Conservation (phyloP, 2,797 vertebrate genomes). For the Takifugu ocellatus region DNA sequence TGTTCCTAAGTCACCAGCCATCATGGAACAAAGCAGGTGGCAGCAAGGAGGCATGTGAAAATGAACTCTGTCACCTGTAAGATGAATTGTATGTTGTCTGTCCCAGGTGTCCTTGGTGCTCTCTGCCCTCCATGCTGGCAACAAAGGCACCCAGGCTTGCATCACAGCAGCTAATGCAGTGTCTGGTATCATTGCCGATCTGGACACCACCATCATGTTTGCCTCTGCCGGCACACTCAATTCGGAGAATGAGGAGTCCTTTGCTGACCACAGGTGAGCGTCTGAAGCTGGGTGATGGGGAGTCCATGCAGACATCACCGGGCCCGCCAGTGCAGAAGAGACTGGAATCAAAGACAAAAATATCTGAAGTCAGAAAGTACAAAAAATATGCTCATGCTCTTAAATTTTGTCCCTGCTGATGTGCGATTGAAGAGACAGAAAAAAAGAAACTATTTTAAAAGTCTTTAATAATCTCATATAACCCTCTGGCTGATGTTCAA, state of each 20-base stretch:
- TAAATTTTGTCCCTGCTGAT: slow-evolving; percentile 11
- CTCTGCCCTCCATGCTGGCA: slow-evolving; percentile 94
- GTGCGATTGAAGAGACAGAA: slow-evolving; percentile 7
- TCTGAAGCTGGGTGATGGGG: background rate
- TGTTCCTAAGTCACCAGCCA: too few species aligned
- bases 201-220: slow-evolving; percentile 99
- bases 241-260: slow-evolving; percentile 92
- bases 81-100: slow-evolving; percentile 6
- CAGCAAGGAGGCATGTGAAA: slow-evolving; percentile 13
- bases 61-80: background rate
- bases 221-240: slow-evolving; percentile 95
- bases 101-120: slow-evolving; percentile 80
- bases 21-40: too few species aligned
- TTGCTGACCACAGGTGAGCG: slow-evolving; percentile 94
- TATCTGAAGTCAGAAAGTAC: slow-evolving; percentile 33
- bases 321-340: slow-evolving; percentile 5
- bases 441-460: background rate
- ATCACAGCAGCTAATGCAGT: slow-evolving; percentile 94
- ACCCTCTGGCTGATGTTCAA: too few species aligned
- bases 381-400: slow-evolving; percentile 49
- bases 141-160: slow-evolving; percentile 97
- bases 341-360: slow-evolving; percentile 7
- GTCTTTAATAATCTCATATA: background rate
- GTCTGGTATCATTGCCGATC: slow-evolving; percentile 93
- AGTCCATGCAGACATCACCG: background rate